Percentiles rank a stretch among this genome's conserved stretches.
Evolutionary conservation across 2,888 invertebrate genomes (phyloP).

Genomic region (Mythimna vitellina): DNA sequence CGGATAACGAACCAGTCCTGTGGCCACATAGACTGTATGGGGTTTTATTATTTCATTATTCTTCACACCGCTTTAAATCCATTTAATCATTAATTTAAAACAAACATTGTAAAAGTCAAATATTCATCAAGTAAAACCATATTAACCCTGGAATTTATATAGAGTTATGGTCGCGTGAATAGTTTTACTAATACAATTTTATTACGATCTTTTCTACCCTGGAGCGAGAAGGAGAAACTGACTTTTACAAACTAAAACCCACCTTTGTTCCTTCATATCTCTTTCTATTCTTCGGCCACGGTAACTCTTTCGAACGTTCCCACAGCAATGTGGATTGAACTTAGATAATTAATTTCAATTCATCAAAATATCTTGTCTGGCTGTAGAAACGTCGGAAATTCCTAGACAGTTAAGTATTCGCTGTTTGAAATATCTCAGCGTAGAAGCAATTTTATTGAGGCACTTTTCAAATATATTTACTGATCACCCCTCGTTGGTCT

Average conservation of each 20-base stretch:
- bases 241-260: neutral
- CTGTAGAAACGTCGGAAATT: neutral
- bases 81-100: neutral
- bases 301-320: no score
- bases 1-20: no score
- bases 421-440: neutral
- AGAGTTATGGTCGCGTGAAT: conserved; percentile 12
- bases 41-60: no score
- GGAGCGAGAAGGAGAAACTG: neutral
- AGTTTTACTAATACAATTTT: no score
- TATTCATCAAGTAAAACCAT: conserved; percentile 14
- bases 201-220: no score
- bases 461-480: neutral
- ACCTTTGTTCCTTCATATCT: no score
- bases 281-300: no score
- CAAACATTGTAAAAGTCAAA: neutral
- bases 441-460: neutral
- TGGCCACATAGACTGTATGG: no score
- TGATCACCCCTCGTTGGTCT: neutral
- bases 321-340: neutral
- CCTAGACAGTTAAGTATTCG: neutral
- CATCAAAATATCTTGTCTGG: neutral
- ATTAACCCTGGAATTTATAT: neutral
- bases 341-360: conserved; percentile 12
- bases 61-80: no score